Base-by-base conservation (phyloP, 1,140 invertebrate genomes). In the Drosophila aff. region DNA sequence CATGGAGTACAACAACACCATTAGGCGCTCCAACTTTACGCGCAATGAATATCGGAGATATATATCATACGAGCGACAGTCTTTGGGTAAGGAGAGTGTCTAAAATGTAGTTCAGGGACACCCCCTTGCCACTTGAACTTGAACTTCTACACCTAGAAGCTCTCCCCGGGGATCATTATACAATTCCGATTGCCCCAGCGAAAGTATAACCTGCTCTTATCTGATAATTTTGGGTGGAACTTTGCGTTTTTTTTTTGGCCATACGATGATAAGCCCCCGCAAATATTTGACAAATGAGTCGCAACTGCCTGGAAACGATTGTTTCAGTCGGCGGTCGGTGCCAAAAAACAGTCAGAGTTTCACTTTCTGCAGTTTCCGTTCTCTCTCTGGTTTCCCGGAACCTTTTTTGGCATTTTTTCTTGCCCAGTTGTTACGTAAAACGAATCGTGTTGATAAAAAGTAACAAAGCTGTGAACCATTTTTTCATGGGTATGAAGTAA, bases 21-120 rank as follows among this genome's bases (percentile, higher is more conserved):
- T 82, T 16, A 60, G 78, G 52, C 80, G 89, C 46, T 92, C 91
- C 21, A 92, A 92, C 68, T 92, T 92, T 23, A 82, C 79, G 9
- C 83, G 82, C 46, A 76, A 87, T 66, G 91, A 92, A 49, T 92
- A 92, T 60, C 78, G 69, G 31, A 67, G 91, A 74, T 92, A 92
- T 76, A 92, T 92, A 71, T 92, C 91, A 44, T 92, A n/a, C 52
- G 91, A 92, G n/a, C 84, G 91, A n/a, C 87, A 92, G 41, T 82
- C 83, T 26, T 81, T 92, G 79, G 83, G 91, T 92, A 92, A 49
- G 63, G 21, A 55, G 83, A 40, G 87, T 13, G 87, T 36, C 31
- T 16, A 0, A 15, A 21, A 18, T 31, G 0, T 28, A 52, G 49
- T 33, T 33, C 52, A n/a, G 36, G 21, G 33, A 55, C 18, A 38